Percentiles rank a stretch among this genome's conserved stretches.
phyloP scores from a whole-genome alignment of 2,797 vertebrate species.

The Phoxinus dragarum region DNA sequence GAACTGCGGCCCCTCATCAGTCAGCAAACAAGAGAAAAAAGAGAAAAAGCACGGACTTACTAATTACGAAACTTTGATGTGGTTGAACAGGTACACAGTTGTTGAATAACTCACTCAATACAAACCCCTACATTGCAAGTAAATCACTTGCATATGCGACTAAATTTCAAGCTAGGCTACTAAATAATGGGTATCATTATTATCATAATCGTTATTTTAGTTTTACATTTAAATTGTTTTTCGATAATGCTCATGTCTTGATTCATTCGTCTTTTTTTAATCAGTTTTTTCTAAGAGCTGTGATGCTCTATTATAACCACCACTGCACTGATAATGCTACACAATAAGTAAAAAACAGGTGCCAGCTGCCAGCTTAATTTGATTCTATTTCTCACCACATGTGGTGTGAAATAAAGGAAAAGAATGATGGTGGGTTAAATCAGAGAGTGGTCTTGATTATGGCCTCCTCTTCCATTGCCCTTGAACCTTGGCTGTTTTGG shows the following conservation, averaged over 20 bases:
- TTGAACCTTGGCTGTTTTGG: conserved; percentile 9
- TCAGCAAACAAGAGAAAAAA: too few relatives aligned
- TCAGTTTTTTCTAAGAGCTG: not conserved
- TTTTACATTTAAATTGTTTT: not conserved
- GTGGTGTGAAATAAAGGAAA: not conserved
- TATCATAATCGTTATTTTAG: not conserved
- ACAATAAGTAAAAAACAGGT: conserved; percentile 10
- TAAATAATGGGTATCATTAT: not conserved
- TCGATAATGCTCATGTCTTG: not conserved
- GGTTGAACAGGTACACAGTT: too few relatives aligned
- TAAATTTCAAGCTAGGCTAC: not conserved
- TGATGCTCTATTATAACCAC: not conserved
- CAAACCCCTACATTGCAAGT: not conserved
- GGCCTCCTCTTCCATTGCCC: conserved; percentile 1
- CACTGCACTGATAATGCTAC: not conserved
- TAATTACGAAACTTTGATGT: too few relatives aligned
- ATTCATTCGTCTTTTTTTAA: not conserved
- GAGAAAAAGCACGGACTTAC: too few relatives aligned
- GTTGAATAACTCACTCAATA: not conserved
- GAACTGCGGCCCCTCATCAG: too few relatives aligned
- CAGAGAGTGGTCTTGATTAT: not conserved
- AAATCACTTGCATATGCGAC: not conserved
- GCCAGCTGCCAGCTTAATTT: not conserved
- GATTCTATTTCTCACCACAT: not conserved
- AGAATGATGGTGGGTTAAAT: not conserved